Conservation (phyloP, 37 sponge, comb jelly and placozoan genomes). For the Corticium candelabrum region DNA sequence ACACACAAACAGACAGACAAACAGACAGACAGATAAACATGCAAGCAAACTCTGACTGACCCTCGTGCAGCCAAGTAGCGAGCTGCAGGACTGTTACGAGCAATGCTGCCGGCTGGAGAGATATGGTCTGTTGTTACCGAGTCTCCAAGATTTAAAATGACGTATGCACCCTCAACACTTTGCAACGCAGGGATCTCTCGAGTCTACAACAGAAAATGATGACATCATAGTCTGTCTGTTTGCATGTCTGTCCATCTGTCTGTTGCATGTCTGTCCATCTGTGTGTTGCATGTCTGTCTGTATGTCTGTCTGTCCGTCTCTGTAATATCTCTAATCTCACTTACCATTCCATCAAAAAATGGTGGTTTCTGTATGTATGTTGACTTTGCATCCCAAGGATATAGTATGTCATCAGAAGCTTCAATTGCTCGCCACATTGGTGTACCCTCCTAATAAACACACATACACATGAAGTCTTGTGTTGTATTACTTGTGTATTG, state of each 20-base stretch:
- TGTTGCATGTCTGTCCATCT: no score
- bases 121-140: constrained; percentile 92
- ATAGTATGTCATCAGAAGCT: constrained; percentile 60
- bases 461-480: background rate
- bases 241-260: no score
- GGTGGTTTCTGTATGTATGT: constrained; percentile 89
- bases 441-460: constrained; percentile 35
- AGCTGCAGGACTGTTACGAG: constrained; percentile 82
- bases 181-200: no score
- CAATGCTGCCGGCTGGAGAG: constrained; percentile 85
- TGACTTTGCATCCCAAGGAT: constrained; percentile 71
- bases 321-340: background rate
- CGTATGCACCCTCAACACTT: constrained; percentile 36
- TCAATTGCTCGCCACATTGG: constrained; percentile 61
- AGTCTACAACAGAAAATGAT: no score
- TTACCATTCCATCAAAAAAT: constrained; percentile 73
- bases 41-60: constrained; percentile 11
- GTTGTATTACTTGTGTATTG: no score
- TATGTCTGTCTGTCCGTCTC: no score
- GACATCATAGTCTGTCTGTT: no score
- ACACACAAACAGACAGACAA: background rate
- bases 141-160: constrained; percentile 79
- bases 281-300: no score
- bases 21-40: background rate
- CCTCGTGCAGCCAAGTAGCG: constrained; percentile 62